Base-by-base conservation (phyloP, 2,113 vertebrate genomes). In the Halcyon senegalensis region DNA sequence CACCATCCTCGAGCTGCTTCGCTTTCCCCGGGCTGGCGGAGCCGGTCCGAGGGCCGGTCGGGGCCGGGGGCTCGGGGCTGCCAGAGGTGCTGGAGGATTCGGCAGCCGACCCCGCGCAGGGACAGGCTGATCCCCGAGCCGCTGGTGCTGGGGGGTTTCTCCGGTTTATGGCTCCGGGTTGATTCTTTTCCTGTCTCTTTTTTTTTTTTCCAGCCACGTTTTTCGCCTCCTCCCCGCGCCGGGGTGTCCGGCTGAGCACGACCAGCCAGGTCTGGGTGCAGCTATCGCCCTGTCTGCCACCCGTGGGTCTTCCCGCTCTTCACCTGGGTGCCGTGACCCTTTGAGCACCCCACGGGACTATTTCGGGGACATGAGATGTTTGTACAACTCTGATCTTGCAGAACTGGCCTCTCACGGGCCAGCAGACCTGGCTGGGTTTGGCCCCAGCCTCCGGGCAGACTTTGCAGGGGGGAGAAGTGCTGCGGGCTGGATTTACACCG, bases 211-310 rank as follows among this genome's bases (percentile, higher is more conserved):
- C 86, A 78, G 70, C 13, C 0, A 0, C 24, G 16, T 60, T 77
- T 50, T 88, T 51, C 37, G 25, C 37, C 16, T 58, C 44, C 19
- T 63, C 30, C 33, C 28, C 16, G 7, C 23, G 28, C 24, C 2
- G 0, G 21, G 0, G 1, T 28, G 23, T 39, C 23, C 4, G 8
- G 60, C 50, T 60, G 60, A 88, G 43, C 63, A 39, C 0, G 0
- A 16, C 13, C 17, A 35, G 58, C 46, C 1, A 0, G 76, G 55
- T 28, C 23, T 69, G 77, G 69, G 55, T 4, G 5, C 69, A 63
- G 35, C 15, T 17, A 28, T 48, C 2, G 3, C 31, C 62, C 37
- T 0, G 0, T 43, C 48, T 84, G 59, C 39, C 50, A 68, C 53
- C 44, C 35, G 1, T 18, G 59, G 35, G 24, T 63, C 31, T 19